phyloP scores from a whole-genome alignment of 2,797 vertebrate genomes.

The Myotis pilosus region DNA sequence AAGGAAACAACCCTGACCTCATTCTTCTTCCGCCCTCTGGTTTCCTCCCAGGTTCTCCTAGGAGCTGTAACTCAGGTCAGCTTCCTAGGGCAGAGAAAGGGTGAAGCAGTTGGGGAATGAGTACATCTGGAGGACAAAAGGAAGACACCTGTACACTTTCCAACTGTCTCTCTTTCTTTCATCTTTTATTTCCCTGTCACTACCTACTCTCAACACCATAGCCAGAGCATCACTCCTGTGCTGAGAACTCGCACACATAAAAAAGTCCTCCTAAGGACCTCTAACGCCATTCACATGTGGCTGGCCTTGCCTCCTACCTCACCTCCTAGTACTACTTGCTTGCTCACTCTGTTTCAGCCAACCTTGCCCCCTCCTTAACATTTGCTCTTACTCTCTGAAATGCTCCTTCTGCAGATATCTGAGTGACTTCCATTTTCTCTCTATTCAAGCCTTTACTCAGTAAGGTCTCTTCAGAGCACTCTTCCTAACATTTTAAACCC shows the following conservation, averaged over 20 bases:
- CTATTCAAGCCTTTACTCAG: neutral
- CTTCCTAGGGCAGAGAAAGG: neutral
- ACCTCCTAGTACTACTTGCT: accelerated
- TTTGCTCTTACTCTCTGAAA: neutral
- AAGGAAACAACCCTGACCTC: neutral
- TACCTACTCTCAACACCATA: neutral
- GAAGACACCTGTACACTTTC: neutral
- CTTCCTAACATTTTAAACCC: neutral
- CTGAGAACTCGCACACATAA: neutral
- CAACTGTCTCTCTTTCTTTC: neutral
- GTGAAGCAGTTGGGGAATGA: neutral
- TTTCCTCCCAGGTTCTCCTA: neutral
- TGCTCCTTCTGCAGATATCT: neutral
- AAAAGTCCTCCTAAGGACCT: neutral
- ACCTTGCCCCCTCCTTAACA: neutral
- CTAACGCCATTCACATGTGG: neutral
- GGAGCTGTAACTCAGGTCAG: neutral
- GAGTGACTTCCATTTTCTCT: neutral
- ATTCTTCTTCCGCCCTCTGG: neutral
- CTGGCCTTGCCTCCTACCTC: neutral
- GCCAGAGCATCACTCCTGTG: neutral
- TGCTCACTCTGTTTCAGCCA: neutral
- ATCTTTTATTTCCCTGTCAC: neutral
- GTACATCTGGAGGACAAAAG: neutral
- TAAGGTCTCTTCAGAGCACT: neutral